Percentiles rank a stretch among this genome's conserved stretches.
These are phyloP conservation scores for Metridium senile DNA, from an alignment of 92 coral and sea anemone species.

Conservation along the genomic window DNA sequence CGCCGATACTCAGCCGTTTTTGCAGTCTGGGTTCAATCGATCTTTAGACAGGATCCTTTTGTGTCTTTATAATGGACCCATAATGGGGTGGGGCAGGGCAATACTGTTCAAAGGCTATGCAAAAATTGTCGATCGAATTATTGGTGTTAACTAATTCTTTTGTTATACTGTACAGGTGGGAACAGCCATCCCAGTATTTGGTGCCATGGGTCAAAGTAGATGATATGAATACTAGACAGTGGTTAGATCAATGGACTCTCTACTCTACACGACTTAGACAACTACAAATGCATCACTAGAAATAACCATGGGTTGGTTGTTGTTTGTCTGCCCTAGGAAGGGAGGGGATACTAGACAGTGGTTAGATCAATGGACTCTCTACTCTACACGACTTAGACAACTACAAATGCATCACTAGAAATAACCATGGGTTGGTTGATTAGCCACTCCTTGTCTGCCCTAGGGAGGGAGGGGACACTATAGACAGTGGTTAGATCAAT, in stretches of 20 bases:
- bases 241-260: slow-evolving; percentile 96
- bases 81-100: no score
- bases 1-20: no score
- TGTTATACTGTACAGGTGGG: slow-evolving; percentile 99
- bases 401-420: slow-evolving; percentile 69
- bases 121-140: no score
- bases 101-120: no score
- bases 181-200: slow-evolving; percentile 94
- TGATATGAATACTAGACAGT: slow-evolving; percentile 91
- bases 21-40: no score
- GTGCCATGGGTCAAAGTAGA: slow-evolving; percentile 89
- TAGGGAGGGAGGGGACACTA: no score
- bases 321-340: no score
- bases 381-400: slow-evolving; percentile 84
- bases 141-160: no score
- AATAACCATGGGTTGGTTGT: neutral
- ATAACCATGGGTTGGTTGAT: neutral
- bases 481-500: slow-evolving; percentile 97
- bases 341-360: slow-evolving; percentile 96
- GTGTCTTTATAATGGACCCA: no score
- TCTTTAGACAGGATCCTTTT: no score
- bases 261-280: slow-evolving; percentile 83
- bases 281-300: slow-evolving; percentile 71
- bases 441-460: no score
- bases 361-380: slow-evolving; percentile 92